Evolutionary conservation across 2,888 invertebrate genomes (phyloP).

Genomic region (Troglohyphantes excavatus): DNA sequence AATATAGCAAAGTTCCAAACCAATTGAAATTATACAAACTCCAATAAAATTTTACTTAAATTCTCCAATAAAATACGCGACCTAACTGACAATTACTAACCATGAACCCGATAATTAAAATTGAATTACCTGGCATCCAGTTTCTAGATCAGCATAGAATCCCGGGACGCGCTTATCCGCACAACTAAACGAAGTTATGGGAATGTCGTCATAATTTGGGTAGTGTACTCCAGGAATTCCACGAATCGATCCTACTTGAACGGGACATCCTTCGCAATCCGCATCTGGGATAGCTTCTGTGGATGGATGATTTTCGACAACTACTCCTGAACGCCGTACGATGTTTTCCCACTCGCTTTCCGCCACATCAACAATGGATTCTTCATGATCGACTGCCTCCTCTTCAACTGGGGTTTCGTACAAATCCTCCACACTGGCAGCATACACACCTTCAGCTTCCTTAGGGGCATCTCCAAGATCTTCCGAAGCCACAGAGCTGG

Average conservation of each 20-base stretch:
- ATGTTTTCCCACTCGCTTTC: background rate
- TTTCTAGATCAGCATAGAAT: constrained; percentile 94
- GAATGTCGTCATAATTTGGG: constrained; percentile 83
- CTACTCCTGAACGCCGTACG: background rate
- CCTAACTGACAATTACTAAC: too few relatives aligned
- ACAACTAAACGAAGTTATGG: constrained; percentile 91
- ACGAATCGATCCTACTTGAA: constrained; percentile 17
- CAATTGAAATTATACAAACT: too few relatives aligned
- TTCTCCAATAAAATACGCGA: too few relatives aligned
- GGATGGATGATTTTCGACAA: background rate
- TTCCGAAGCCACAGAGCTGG: background rate
- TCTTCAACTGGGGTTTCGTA: background rate
- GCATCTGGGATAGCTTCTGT: background rate
- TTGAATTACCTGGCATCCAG: constrained; percentile 82
- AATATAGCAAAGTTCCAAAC: too few relatives aligned
- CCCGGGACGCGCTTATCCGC: constrained; percentile 90
- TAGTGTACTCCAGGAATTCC: constrained; percentile 77
- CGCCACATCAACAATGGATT: background rate
- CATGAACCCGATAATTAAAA: too few relatives aligned
- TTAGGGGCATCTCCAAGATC: background rate
- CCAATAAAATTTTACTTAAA: too few relatives aligned
- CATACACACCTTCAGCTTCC: background rate
- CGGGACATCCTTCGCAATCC: background rate
- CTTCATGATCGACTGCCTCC: background rate
- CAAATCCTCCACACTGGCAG: background rate